Base-by-base conservation (phyloP, 2,888 invertebrate genomes). In the Alitta virens region DNA sequence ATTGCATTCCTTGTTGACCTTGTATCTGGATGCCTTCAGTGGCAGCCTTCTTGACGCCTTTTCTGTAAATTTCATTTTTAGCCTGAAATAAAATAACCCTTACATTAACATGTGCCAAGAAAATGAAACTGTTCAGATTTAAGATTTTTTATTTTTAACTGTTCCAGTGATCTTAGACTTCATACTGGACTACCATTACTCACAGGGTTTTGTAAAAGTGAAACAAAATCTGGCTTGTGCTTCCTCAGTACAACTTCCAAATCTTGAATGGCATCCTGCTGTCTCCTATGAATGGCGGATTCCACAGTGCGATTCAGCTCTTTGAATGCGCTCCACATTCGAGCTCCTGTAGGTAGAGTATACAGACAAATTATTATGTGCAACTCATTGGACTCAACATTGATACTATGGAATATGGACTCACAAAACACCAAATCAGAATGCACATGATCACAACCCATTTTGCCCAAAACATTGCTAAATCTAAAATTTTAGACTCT, bases 161-260 rank as follows among this genome's bases (percentile, higher is more conserved):
- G 2, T 52, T 2, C 2, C 2, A 52, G 7, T 52, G 12, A 7
- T 24, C 52, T 23, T 23, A 3, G 16, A 2, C 2, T 23, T 23
- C 2, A n/a, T n/a, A n/a, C n/a, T n/a, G n/a, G n/a, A n/a, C 9
- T 9, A 24, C 3, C 24, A 23, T 26, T 43, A 62, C 66, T 56
- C 85, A 94, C 94, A 72, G 92, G 91, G 83, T 94, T 92, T 78
- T 90, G 90, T 53, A 95, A 84, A 2, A 95, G 84, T 12, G 90
- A 88, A 23, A 91, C 85, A 78, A 96, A 95, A 77, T 90, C 91
- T 74, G 92, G 91, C 77, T 92, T 91, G 76, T 93, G 90, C 76
- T 90, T 88, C 60, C 90, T 85, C 23, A 95, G 82, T 14, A 87
- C 86, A 54, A 89, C 86, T 81, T 94, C 93, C 73, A 94, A 87